Conservation (phyloP, 2,797 vertebrate genomes). For the Alectoris magna region DNA sequence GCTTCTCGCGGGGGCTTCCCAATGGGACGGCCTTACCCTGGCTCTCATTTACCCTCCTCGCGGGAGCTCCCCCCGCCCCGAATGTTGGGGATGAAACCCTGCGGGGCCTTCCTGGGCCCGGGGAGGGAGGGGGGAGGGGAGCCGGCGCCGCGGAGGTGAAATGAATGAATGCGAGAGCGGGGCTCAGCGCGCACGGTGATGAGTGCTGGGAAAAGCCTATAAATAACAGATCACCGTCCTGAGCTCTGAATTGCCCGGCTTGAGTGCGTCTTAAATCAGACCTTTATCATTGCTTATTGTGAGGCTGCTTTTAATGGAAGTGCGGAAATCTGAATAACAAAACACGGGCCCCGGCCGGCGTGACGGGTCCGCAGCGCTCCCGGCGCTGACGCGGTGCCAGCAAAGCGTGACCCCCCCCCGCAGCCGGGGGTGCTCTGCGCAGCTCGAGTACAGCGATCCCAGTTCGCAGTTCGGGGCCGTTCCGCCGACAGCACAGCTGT, state of each 20-base stretch:
- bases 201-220: conserved; percentile 68
- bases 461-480: conserved; percentile 48
- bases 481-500: conserved; percentile 26
- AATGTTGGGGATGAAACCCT: conserved; percentile 8
- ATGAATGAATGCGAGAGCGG: conserved; percentile 63
- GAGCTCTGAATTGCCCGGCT: conserved; percentile 67
- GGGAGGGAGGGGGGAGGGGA: not conserved
- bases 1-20: conserved; percentile 53
- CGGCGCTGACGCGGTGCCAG: conserved; percentile 45
- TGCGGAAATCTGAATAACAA: conserved; percentile 73
- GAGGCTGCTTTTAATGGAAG: conserved; percentile 64
- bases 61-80: not conserved
- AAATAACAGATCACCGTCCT: conserved; percentile 70
- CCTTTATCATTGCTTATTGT: conserved; percentile 55
- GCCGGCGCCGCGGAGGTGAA: conserved; percentile 28
- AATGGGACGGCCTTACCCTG: conserved; percentile 38
- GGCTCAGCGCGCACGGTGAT: conserved; percentile 51
- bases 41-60: conserved; percentile 6
- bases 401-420: conserved; percentile 26
- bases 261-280: conserved; percentile 66
- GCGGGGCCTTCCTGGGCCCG: not conserved
- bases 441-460: conserved; percentile 45
- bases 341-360: conserved; percentile 60
- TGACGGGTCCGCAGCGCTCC: conserved; percentile 44
- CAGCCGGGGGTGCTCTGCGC: conserved; percentile 27